Evolutionary conservation across 2,113 vertebrate species (phyloP).

Genomic region (Podarcis cretensis): DNA sequence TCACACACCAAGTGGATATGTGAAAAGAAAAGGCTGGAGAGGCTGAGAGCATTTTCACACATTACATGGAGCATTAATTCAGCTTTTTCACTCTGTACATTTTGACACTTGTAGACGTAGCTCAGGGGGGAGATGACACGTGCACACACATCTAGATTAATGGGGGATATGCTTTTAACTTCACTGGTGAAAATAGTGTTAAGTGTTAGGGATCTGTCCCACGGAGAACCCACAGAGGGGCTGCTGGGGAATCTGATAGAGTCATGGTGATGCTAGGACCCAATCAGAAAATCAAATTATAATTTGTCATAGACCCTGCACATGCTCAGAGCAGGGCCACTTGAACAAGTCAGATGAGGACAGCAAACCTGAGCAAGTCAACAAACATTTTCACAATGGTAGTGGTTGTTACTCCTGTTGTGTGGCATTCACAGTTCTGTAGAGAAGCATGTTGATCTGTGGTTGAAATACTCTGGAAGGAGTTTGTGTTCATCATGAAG

Average conservation of each 20-base stretch:
- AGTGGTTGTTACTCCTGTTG: neutral
- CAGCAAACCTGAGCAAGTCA: neutral
- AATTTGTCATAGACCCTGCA: neutral
- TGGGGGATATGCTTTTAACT: neutral
- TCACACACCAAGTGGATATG: neutral
- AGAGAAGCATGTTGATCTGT: neutral
- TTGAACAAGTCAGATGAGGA: neutral
- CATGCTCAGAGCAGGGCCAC: neutral
- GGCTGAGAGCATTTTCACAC: neutral
- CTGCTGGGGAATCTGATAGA: neutral
- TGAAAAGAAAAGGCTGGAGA: constrained; percentile 10
- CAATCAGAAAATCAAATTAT: neutral
- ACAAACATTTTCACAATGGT: neutral
- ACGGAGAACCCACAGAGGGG: neutral
- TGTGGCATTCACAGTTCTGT: neutral
- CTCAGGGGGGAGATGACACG: neutral
- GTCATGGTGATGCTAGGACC: neutral
- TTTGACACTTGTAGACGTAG: neutral
- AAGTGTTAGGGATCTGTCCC: neutral
- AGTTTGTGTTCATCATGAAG: neutral
- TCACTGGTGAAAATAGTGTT: neutral
- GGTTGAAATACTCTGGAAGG: neutral
- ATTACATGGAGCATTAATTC: neutral
- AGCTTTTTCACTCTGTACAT: neutral
- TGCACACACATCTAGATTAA: neutral